Percentiles rank a stretch among this genome's conserved stretches.
Conservation (phyloP, 2,113 vertebrate genomes). For the Geococcyx californianus region DNA sequence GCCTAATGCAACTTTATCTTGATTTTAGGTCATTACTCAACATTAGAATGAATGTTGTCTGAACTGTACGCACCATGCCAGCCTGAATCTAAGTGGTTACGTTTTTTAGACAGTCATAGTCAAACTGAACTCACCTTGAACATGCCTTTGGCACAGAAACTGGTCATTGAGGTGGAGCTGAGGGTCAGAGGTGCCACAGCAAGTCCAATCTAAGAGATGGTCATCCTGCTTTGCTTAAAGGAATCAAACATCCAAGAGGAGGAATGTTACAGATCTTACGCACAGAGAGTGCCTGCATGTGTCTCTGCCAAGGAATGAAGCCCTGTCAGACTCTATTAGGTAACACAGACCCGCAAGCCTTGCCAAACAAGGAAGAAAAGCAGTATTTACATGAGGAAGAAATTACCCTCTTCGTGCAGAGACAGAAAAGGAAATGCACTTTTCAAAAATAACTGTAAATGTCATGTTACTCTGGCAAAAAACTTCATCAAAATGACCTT, state of each 20-base stretch:
- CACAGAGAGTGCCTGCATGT: neutral
- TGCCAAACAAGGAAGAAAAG: neutral
- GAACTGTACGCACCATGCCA: neutral
- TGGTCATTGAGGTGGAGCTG: neutral
- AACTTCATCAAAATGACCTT: neutral
- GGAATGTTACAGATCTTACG: neutral
- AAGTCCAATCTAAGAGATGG: neutral
- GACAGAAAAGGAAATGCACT: neutral
- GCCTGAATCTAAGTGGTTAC: neutral
- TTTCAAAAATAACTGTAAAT: neutral
- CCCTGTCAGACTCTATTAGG: neutral
- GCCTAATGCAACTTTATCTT: neutral
- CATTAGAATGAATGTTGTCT: neutral
- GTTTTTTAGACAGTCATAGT: neutral
- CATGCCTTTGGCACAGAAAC: neutral
- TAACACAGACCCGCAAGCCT: neutral
- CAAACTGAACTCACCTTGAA: neutral
- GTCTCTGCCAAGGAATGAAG: neutral
- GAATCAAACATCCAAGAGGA: neutral
- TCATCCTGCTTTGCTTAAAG: neutral
- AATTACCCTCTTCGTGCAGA: neutral
- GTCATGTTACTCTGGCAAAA: neutral
- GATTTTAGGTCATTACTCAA: neutral
- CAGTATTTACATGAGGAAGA: neutral
- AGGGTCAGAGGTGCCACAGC: neutral